Evolutionary conservation across 2,888 invertebrate species (phyloP).

Genomic region (Portevinia maculata): DNA sequence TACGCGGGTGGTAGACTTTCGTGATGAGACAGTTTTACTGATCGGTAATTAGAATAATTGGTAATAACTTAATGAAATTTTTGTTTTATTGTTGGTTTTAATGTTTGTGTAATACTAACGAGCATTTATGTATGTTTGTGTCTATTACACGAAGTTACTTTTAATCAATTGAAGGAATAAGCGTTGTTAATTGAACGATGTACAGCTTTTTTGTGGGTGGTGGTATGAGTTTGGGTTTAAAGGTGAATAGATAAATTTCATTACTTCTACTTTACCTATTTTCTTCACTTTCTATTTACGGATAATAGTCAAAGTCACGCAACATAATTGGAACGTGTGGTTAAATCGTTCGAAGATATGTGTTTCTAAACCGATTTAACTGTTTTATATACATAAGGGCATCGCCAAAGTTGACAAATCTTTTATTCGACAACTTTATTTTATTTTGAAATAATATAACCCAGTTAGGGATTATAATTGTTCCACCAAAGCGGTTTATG

Average conservation of each 20-base stretch:
- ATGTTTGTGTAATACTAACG: conserved; percentile 25
- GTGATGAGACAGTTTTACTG: conserved; percentile 66
- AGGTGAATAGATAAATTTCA: not conserved
- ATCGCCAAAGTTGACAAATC: too few relatives aligned
- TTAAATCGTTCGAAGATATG: too few relatives aligned
- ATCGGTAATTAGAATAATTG: conserved; percentile 72
- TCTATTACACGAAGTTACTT: conserved; percentile 32
- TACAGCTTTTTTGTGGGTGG: not conserved
- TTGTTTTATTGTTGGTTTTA: conserved; percentile 61
- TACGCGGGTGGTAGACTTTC: conserved; percentile 21
- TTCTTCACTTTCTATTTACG: too few relatives aligned
- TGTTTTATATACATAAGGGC: too few relatives aligned
- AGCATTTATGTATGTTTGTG: not conserved
- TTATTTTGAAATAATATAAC: too few relatives aligned
- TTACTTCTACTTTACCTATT: too few relatives aligned
- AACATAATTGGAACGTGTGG: too few relatives aligned
- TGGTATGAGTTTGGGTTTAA: not conserved
- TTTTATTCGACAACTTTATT: too few relatives aligned
- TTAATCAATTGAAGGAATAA: not conserved
- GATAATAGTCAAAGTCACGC: too few relatives aligned
- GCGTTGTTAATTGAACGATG: conserved; percentile 2
- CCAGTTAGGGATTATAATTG: too few relatives aligned
- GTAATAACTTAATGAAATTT: conserved; percentile 71
- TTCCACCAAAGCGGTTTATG: too few relatives aligned
- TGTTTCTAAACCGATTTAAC: too few relatives aligned